These are phyloP conservation scores for Halichoerus grypus DNA, from an alignment of 2,113 vertebrate species.

Conservation along the genomic window DNA sequence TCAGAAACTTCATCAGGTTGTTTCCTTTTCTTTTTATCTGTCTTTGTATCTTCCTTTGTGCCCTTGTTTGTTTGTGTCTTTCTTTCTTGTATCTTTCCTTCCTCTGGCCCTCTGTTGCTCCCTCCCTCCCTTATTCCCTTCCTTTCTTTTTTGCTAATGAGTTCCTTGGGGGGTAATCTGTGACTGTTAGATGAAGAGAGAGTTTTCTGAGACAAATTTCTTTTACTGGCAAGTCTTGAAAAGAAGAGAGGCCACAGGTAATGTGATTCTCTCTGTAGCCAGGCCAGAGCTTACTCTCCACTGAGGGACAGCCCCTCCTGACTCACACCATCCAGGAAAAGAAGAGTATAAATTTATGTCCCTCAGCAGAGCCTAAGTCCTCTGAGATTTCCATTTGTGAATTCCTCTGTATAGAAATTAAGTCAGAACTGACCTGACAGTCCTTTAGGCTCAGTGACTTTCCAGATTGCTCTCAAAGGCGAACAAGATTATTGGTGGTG, in stretches of 20 bases:
- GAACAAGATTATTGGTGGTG: not conserved
- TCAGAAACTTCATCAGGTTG: not conserved
- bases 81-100: no score
- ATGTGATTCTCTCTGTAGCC: not conserved
- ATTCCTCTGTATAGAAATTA: not conserved
- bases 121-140: fast-evolving
- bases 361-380: not conserved
- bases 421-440: not conserved
- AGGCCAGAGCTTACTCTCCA: not conserved
- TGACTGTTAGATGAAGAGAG: not conserved
- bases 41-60: not conserved
- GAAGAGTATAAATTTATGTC: not conserved
- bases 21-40: not conserved
- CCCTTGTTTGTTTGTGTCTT: not conserved
- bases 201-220: not conserved
- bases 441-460: not conserved
- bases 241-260: not conserved
- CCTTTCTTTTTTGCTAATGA: not conserved
- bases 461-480: not conserved
- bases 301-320: not conserved
- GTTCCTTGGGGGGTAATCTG: not conserved
- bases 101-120: fast-evolving
- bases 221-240: not conserved
- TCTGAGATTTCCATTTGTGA: not conserved
- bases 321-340: not conserved